Base-by-base conservation (phyloP, 1,140 invertebrate species). In the Aphaenogaster rudis region DNA sequence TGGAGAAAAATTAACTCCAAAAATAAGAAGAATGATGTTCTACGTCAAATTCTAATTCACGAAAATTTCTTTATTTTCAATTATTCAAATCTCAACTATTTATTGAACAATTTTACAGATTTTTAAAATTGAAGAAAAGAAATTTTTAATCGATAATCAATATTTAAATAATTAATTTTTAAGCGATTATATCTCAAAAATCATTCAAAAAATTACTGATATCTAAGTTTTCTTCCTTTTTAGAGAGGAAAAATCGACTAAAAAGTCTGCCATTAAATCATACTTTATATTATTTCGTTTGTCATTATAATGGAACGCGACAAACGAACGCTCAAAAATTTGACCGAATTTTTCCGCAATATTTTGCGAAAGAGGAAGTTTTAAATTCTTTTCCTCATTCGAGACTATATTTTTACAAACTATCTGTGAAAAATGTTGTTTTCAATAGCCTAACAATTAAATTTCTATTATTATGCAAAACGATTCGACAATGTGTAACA, bases 401-500 rank as follows among this genome's bases (percentile, higher is more conserved):
- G 39, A 81, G 42, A 74, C 54, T 76, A 84, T 17, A 74, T 76
- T 48, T 84, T 61, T 84, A 84, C 54, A 84, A 61, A 81, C 36
- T 84, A 76, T 76, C 8, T 50, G 69, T 84, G 54, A 84, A 84
- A 84, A 84, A 76, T 84, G 54, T 84, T 84, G 50, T 84, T 84
- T 54, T 36, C 57, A 63, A 84, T 84, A 74, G 69, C 80, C 69
- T 84, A 84, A 61, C 42, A 48, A 74, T 82, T 82, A 82, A 82
- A 82, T 84, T 76, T 84, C 80, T 84, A 74, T 63, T 76, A 76
- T 72, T 81, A 81, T 81, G 79, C 66, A 81, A 81, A 81, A 81
- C 79, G 79, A 71, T 57, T 71, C 66, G 79, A 81, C 33, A 79
- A 79, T 63, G n/a, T 82, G 28, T 74, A 82, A 82, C 69, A 74